phyloP scores from a whole-genome alignment of 2,888 invertebrate species.

The Eristalis pertinax region DNA sequence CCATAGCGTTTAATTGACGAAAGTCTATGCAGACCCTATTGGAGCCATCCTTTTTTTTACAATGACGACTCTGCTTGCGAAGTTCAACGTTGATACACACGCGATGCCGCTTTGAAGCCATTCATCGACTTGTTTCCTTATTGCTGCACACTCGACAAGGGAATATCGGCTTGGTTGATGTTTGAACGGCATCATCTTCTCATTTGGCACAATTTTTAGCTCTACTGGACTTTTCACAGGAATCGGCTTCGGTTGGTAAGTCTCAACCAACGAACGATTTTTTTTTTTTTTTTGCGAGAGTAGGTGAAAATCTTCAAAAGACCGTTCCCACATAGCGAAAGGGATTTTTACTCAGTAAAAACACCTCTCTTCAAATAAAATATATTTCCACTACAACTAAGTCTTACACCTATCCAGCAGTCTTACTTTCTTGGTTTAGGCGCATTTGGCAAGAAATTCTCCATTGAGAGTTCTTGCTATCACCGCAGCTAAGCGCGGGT shows the following conservation, averaged over 20 bases:
- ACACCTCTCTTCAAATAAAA: too few species aligned
- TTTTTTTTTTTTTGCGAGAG: too few species aligned
- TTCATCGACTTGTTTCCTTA: constrained; percentile 10
- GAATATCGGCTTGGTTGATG: constrained; percentile 13
- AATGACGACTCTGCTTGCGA: constrained; percentile 28
- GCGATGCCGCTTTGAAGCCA: constrained; percentile 18
- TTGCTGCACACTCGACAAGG: neutral
- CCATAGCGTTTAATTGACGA: constrained; percentile 44
- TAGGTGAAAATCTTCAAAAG: too few species aligned
- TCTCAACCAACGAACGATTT: too few species aligned
- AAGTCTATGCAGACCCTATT: constrained; percentile 47
- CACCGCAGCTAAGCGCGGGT: too few species aligned
- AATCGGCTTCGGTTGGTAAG: neutral
- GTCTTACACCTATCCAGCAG: too few species aligned
- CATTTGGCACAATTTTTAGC: constrained; percentile 39
- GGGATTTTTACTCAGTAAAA: too few species aligned
- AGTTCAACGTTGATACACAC: constrained; percentile 8
- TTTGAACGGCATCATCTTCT: constrained; percentile 12
- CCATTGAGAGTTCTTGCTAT: too few species aligned
- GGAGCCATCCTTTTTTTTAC: constrained; percentile 44
- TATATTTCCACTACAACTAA: too few species aligned
- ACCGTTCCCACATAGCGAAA: too few species aligned
- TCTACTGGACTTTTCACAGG: constrained; percentile 23
- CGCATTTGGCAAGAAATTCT: too few species aligned
- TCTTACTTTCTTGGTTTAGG: too few species aligned